These are phyloP conservation scores for Athalia rosae DNA, from an alignment of 2,888 invertebrate genomes.

Conservation along the genomic window DNA sequence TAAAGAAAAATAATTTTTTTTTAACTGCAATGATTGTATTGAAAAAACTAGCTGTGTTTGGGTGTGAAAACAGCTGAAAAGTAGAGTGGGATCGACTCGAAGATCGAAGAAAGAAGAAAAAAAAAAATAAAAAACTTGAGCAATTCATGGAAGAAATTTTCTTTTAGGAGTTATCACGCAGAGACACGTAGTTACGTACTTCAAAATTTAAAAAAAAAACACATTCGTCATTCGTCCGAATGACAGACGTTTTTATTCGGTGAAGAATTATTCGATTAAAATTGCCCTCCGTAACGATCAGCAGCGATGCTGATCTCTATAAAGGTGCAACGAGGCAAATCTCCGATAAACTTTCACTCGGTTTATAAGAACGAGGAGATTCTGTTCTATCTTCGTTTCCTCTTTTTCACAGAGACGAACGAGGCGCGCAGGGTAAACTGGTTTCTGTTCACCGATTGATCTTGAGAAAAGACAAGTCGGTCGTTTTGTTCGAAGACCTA, in stretches of 20 bases:
- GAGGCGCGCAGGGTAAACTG: slow-evolving; percentile 6
- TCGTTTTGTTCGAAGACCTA: not conserved
- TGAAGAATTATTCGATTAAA: not conserved
- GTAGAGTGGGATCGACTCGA: not conserved
- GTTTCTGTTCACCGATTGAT: slow-evolving; percentile 19
- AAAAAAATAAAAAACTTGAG: no score
- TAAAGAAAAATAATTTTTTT: not conserved
- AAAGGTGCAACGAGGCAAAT: slow-evolving; percentile 36
- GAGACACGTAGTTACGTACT: not conserved
- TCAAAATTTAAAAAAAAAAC: not conserved
- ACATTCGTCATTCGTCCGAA: not conserved
- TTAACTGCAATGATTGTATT: not conserved
- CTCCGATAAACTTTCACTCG: slow-evolving; percentile 40
- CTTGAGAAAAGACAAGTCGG: slow-evolving; percentile 10
- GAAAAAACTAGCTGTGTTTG: not conserved
- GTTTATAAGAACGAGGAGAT: slow-evolving; percentile 17
- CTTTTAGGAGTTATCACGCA: no score
- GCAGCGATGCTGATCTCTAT: slow-evolving; percentile 9
- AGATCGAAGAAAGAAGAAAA: no score
- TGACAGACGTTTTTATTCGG: not conserved
- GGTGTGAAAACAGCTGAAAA: not conserved
- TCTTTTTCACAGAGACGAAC: slow-evolving; percentile 5
- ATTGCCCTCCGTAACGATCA: not conserved
- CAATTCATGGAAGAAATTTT: no score
- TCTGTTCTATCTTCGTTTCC: slow-evolving; percentile 5